Evolutionary conservation across 92 coral and sea anemone genomes (phyloP), one percentile per base, ranked within the genome.

Genomic region (Heteractis magnifica): DNA sequence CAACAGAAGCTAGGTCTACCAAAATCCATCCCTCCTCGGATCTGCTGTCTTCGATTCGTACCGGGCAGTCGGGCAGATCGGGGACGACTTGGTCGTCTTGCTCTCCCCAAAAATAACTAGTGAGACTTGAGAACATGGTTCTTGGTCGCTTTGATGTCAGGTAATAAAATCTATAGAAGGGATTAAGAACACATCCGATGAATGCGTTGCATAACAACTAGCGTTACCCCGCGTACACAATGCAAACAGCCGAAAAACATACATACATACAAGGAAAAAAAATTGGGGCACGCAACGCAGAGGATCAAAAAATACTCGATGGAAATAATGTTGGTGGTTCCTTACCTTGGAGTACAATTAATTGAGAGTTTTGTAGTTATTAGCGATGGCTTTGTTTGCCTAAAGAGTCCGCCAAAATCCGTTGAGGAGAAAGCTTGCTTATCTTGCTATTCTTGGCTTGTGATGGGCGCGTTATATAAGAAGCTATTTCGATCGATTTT

Each of bases 61-160:
- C 89, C 7, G 91, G 83, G 76, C 92, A 85, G 8, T 95, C 97
- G n/a, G n/a, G n/a, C n/a, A n/a, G n/a, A n/a, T n/a, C n/a, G 50
- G 98, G 99, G 72, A 97, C 99, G 21, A 92, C 88, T 89, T 97
- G 99, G 77, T 97, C 99, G n/a, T 97, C 99, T 21, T 81, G 74
- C 62, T 88, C 92, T 60, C 97, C 98, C 99, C 99, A 97, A 71
- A 97, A 94, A 87, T 97, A 97, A 83, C 99, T 97, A 48, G 97
- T 84, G 77, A 97, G 85, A 51, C 98, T 83, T 65, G 99, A 94
- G 88, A 95, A 92, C 99, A 97, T 97, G 80, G 68, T 91, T 82
- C 44, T 86, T 86, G 65, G 76, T 77, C 76, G 76, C 68, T 70
- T 75, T 51, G 55, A 60, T 74, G 72, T 79, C 76, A 77, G n/a